phyloP scores from a whole-genome alignment of 2,888 invertebrate genomes.

The Eristalinus aeneus region DNA sequence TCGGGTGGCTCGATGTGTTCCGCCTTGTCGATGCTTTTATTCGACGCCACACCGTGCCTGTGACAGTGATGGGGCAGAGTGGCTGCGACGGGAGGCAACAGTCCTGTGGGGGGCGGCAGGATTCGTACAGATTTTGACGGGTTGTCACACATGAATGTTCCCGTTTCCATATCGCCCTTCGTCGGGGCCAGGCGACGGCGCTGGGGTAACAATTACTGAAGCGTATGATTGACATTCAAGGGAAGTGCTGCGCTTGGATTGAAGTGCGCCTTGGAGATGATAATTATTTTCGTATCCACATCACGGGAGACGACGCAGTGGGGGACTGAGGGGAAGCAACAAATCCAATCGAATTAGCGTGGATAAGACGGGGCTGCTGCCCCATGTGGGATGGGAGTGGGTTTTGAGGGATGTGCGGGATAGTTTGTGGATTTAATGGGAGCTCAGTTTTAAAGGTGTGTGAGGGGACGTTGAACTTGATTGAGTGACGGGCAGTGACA shows the following conservation, averaged over 20 bases:
- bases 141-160: slow-evolving; percentile 49
- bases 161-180: slow-evolving; percentile 3
- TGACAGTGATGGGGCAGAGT: slow-evolving; percentile 11
- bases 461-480: background rate
- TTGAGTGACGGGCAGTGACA: background rate
- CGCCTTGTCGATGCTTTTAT: slow-evolving; percentile 28
- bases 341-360: slow-evolving; percentile 39
- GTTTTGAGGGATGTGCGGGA: background rate
- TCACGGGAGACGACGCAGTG: background rate
- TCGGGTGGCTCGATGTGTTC: slow-evolving; percentile 13
- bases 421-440: background rate
- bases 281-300: slow-evolving; percentile 48
- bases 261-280: slow-evolving; percentile 18
- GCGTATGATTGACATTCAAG: slow-evolving; percentile 54
- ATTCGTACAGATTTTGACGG: slow-evolving; percentile 52
- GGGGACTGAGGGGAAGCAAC: background rate
- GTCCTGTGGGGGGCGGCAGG: slow-evolving; percentile 12
- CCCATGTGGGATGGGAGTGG: background rate
- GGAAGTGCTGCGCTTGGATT: slow-evolving; percentile 27
- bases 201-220: slow-evolving; percentile 49
- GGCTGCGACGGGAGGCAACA: slow-evolving; percentile 25
- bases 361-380: background rate
- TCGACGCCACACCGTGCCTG: slow-evolving; percentile 21
- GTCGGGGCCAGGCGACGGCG: background rate
- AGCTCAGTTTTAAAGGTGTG: background rate